Base-by-base conservation (phyloP, 2,888 invertebrate species). In the Drosophila falleni region DNA sequence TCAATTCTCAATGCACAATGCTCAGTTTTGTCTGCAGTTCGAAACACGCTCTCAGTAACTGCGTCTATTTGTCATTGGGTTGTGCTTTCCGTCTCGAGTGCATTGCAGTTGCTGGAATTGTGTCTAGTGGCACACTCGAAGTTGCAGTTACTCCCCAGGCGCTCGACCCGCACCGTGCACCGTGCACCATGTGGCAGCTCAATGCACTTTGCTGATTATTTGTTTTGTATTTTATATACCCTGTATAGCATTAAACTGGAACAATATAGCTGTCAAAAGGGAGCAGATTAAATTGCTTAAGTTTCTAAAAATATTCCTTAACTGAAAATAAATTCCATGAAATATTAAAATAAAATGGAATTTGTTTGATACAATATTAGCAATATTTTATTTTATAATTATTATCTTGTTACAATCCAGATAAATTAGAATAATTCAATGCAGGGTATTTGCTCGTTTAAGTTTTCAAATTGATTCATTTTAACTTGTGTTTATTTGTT, bases 171-270 rank as follows among this genome's bases (percentile, higher is more conserved):
- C 44, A 47, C 39, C 50, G 10, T 26, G 16, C 31, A 50, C 33
- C 46, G 13, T 56, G 53, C 61, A 56, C 49, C 54, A 39, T 60
- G 58, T 37, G 49, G 59, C 59, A 62, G 66, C 59, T 35, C 80
- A 73, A 66, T 81, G 87, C 84, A 85, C 85, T 85, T 85, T 87
- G 69, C 78, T 86, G 88, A 84, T 86, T 87, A 87, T 87, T 74
- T 81, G 46, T 62, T 61, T 73, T 64, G 59, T 62, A 62, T 73
- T 77, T 69, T 58, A 35, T 39, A 63, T 62, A 51, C 63, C 50
- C 62, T 62, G 11, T 9, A 33, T 4, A n/a, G 6, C 10, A 16
- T 5, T 16, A n/a, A 16, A 11, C n/a, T 33, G 19, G 15, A 23
- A 23, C 19, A 9, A 23, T 31, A 26, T 5, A 13, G 46, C 9